phyloP scores from a whole-genome alignment of 2,797 vertebrate genomes.

The Lepilemur septentrionalis region DNA sequence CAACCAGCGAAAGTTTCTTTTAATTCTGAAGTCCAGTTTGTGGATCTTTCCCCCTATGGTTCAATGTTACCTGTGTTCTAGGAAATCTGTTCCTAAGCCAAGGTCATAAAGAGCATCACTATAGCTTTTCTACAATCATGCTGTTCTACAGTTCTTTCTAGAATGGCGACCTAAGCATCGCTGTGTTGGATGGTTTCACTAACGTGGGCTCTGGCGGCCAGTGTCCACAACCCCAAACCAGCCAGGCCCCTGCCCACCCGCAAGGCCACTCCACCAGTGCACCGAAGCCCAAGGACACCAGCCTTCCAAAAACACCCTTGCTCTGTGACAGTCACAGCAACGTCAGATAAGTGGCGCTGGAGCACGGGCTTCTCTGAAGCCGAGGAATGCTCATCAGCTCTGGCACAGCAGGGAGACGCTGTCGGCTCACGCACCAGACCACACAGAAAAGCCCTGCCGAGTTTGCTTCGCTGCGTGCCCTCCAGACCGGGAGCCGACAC shows the following conservation, averaged over 20 bases:
- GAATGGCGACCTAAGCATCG: neutral
- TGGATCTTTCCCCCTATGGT: neutral
- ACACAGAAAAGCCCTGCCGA: neutral
- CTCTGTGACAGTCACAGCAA: neutral
- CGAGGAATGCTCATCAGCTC: neutral
- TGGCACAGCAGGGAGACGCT: neutral
- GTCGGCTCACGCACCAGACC: neutral
- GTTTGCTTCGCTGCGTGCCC: neutral
- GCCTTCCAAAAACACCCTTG: neutral
- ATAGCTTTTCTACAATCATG: neutral
- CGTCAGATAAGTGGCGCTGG: neutral
- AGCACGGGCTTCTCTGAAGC: neutral
- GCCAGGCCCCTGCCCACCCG: neutral
- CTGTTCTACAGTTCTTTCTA: neutral
- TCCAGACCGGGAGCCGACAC: accelerated
- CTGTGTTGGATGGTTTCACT: no score
- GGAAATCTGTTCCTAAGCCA: neutral
- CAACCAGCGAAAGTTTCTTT: neutral
- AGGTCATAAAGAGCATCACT: neutral
- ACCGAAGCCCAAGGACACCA: neutral
- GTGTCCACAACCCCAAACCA: accelerated
- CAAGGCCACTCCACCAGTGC: no score
- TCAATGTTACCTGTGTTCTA: neutral
- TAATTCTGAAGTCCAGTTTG: neutral
- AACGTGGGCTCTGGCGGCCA: accelerated